Conservation (phyloP, 2,888 invertebrate genomes). For the Eupsilia transversa region DNA sequence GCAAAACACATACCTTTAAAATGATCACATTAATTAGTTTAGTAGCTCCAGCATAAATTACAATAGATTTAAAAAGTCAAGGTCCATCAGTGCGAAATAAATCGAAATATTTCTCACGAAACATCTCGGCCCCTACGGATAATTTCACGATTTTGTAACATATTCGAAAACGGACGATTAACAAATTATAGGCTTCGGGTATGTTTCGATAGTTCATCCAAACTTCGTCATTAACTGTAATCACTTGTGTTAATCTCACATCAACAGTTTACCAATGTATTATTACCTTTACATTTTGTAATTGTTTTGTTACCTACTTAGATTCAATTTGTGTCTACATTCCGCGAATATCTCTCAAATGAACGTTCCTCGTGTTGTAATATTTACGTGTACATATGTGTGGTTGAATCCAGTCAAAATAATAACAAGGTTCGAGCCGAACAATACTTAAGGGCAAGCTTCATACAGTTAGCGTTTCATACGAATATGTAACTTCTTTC, state of each 20-base stretch:
- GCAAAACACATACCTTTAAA: not conserved
- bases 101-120: conserved; percentile 59
- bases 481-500: not conserved
- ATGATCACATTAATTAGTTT: conserved; percentile 54
- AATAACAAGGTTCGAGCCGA: too few relatives aligned
- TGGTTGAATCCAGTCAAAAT: not conserved
- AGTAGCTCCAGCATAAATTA: conserved; percentile 49
- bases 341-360: conserved; percentile 24
- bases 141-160: conserved; percentile 66
- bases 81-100: conserved; percentile 52
- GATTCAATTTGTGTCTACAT: conserved; percentile 26
- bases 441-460: not conserved
- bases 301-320: conserved; percentile 40
- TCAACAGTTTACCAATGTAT: conserved; percentile 26
- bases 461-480: not conserved
- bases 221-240: conserved; percentile 34
- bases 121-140: conserved; percentile 37
- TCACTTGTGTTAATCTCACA: conserved; percentile 25
- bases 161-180: conserved; percentile 57
- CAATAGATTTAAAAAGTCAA: conserved; percentile 64
- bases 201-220: conserved; percentile 40
- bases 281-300: conserved; percentile 42
- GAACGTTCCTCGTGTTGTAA: conserved; percentile 3
- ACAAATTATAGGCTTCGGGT: conserved; percentile 56
- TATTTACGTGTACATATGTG: not conserved